Evolutionary conservation across 2,797 vertebrate genomes (phyloP), one percentile per base, ranked within the genome.

Genomic region (Uromys caudimaculatus): DNA sequence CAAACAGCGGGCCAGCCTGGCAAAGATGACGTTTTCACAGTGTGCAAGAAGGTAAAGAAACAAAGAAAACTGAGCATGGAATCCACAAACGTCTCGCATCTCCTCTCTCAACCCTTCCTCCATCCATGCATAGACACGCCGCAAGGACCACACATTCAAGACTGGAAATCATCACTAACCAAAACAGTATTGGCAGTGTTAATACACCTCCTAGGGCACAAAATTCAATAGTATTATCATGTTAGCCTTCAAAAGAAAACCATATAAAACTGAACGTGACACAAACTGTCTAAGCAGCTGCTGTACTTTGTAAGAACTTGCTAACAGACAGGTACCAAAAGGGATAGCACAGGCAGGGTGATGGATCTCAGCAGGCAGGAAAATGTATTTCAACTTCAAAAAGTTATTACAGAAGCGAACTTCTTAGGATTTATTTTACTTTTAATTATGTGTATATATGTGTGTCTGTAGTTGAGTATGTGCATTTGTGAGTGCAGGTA

Each of bases 1-100:
- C 35, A 97, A 92, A 84, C 35, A 96, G 89, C 13, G 64, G 58
- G 73, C 58, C 56, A n/a, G 75, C 41, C n/a, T 88, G 78, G 84
- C 93, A 93, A 97, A 95, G 91, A n/a, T 41, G 24, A 93, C 75
- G 84, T 52, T 78, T 95, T 73, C 38, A 16, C 32, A 44, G 27
- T n/a, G 14, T 29, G 76, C 58, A 32, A 73, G 54, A 95, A 85
- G 58, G 85, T 14, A 88, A 94, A 90, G 58, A 84, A 47, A 32
- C 13, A 69, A 44, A 56, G 54, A 85, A 88, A 95, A 89, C 11
- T 4, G 58, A 86, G 27, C 56, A 86, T 44, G 44, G 90, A 56
- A 23, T 4, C 71, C 75, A 44, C 67, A 62, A 35, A 58, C 50
- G 38, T 24, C 41, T 19, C 32, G 21, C 62, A 73, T 29, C 24